A percentile compares a stretch with the other conserved stretches of the same genome.
Evolutionary conservation across 2,113 vertebrate species (phyloP).

Genomic region (Zeus faber): DNA sequence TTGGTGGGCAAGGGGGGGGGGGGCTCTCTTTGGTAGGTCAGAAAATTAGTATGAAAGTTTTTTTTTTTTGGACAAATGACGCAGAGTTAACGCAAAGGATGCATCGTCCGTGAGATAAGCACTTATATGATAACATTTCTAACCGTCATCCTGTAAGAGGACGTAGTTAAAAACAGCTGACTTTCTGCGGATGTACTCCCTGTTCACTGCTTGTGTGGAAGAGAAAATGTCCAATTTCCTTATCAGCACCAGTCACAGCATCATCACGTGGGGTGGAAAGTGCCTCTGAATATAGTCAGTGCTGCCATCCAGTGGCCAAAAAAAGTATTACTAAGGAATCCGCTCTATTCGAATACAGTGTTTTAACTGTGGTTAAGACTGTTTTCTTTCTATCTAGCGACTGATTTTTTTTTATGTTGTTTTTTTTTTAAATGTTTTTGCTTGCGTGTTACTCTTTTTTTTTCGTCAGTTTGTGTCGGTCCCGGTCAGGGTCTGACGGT

Average conservation of each 20-base stretch:
- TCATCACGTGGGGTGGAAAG: neutral
- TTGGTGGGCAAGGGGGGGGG: too few relatives aligned
- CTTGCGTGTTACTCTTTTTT: conserved; percentile 9
- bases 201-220: conserved; percentile 17
- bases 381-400: conserved; percentile 1
- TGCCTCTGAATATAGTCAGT: conserved; percentile 20
- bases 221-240: neutral
- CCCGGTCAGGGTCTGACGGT: neutral
- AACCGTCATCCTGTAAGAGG: neutral
- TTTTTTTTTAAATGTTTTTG: conserved; percentile 5
- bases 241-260: neutral
- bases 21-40: too few relatives aligned
- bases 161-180: neutral
- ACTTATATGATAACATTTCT: conserved; percentile 54
- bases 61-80: too few relatives aligned
- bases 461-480: neutral
- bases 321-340: conserved; percentile 28
- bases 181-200: too few relatives aligned
- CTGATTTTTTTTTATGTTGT: conserved; percentile 5
- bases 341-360: conserved; percentile 56
- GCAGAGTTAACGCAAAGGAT: too few relatives aligned
- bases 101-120: too few relatives aligned
- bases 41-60: conserved; percentile 52
- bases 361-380: conserved; percentile 67
- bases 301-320: conserved; percentile 59